These are phyloP conservation scores for Dromas ardeola DNA, from an alignment of 2,113 vertebrate species.

Conservation along the genomic window DNA sequence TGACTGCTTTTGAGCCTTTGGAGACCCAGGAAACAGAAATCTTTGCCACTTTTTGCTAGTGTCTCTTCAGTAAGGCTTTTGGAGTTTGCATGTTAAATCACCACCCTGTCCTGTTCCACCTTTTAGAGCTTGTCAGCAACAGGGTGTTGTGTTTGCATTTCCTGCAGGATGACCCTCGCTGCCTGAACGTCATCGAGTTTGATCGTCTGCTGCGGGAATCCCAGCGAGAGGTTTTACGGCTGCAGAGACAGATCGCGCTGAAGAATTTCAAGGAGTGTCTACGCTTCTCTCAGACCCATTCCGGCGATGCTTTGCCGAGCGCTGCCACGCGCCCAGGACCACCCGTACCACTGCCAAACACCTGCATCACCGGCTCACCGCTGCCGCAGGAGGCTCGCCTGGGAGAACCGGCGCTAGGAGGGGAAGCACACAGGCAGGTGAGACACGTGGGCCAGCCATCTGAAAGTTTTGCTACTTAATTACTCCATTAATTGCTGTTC, in stretches of 20 bases:
- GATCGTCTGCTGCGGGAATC: constrained; percentile 90
- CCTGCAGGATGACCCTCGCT: constrained; percentile 64
- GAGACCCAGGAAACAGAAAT: neutral
- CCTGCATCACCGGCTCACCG: neutral
- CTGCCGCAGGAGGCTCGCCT: neutral
- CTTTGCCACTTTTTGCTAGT: neutral
- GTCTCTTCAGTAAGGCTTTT: neutral
- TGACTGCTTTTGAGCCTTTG: neutral
- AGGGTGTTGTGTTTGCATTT: accelerated
- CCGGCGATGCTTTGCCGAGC: neutral
- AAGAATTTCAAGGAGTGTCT: constrained; percentile 72
- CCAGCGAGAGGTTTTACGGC: constrained; percentile 91
- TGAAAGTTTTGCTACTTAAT: neutral
- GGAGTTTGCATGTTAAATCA: neutral
- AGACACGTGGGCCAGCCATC: neutral
- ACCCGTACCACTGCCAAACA: accelerated
- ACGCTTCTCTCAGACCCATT: neutral
- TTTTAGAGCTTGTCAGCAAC: neutral
- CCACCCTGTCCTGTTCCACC: neutral
- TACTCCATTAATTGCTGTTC: neutral
- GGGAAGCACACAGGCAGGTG: constrained; percentile 37
- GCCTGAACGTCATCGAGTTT: constrained; percentile 78
- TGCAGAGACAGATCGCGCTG: constrained; percentile 93
- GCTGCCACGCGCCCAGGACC: neutral
- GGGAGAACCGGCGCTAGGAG: neutral